These are phyloP conservation scores for Tachina fera DNA, from an alignment of 2,888 invertebrate species.

Conservation along the genomic window DNA sequence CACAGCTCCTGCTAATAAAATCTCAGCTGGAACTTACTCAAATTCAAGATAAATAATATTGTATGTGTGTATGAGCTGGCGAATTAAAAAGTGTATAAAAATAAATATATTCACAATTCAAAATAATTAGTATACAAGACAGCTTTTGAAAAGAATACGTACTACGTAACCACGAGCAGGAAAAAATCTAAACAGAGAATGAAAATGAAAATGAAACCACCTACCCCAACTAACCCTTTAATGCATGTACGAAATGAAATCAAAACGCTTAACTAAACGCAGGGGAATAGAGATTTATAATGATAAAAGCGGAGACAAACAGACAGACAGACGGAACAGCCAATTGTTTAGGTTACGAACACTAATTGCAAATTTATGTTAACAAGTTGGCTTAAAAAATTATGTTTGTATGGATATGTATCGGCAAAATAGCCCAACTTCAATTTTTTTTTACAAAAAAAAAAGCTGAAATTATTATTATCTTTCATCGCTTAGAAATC, in stretches of 20 bases:
- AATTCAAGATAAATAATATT: constrained; percentile 26
- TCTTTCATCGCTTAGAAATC: constrained; percentile 73
- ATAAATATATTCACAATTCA: constrained; percentile 57
- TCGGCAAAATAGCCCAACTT: constrained; percentile 41
- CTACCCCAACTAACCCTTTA: constrained; percentile 57
- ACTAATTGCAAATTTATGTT: constrained; percentile 80
- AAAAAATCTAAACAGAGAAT: not conserved
- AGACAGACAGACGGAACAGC: constrained; percentile 19
- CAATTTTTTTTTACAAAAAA: constrained; percentile 13
- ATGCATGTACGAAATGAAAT: not conserved
- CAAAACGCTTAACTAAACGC: constrained; percentile 27
- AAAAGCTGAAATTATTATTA: constrained; percentile 70
- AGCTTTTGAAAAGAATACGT: not conserved
- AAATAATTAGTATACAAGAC: constrained; percentile 63
- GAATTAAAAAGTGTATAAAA: constrained; percentile 38
- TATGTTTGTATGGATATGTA: constrained; percentile 26
- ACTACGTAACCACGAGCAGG: constrained; percentile 25
- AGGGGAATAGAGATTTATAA: constrained; percentile 55
- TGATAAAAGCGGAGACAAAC: constrained; percentile 16
- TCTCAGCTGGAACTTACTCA: constrained; percentile 22
- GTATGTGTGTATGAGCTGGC: not conserved
- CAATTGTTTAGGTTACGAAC: constrained; percentile 71
- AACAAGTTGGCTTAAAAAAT: constrained; percentile 75
- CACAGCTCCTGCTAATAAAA: not conserved
- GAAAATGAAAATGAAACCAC: constrained; percentile 59